Evolutionary conservation across 2,797 vertebrate genomes (phyloP).

Genomic region (Takifugu ocellatus): DNA sequence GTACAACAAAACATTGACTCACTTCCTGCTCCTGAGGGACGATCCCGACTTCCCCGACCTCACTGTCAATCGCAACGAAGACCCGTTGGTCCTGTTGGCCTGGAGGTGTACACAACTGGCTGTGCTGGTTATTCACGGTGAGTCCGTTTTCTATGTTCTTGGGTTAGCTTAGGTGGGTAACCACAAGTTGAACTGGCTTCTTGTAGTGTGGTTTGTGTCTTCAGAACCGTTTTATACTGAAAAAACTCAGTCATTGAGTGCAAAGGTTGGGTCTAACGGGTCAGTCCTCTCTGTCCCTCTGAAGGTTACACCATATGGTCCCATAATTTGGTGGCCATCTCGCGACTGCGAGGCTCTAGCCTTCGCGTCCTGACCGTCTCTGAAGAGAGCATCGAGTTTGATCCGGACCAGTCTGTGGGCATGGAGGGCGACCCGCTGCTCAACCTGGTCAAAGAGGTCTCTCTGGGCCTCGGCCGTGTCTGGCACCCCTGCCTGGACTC

Average conservation of each 20-base stretch:
- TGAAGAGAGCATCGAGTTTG: constrained; percentile 97
- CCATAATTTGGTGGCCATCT: constrained; percentile 97
- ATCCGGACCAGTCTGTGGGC: constrained; percentile 90
- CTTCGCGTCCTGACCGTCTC: constrained; percentile 91
- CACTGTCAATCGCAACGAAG: constrained; percentile 92
- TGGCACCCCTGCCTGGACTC: constrained; percentile 95
- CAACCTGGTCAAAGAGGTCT: constrained; percentile 96
- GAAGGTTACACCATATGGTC: constrained; percentile 97
- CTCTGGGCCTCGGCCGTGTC: constrained; percentile 87
- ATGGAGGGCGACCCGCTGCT: constrained; percentile 93
- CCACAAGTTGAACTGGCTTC: no score
- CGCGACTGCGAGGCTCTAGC: constrained; percentile 92
- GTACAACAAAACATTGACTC: constrained; percentile 95
- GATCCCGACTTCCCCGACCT: constrained; percentile 93
- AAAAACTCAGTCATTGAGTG: no score
- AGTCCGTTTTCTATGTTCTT: constrained; percentile 34
- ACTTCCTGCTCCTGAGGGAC: constrained; percentile 95
- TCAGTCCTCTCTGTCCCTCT: constrained; percentile 3
- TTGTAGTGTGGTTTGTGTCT: no score
- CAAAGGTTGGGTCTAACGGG: not conserved
- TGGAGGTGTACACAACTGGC: constrained; percentile 94
- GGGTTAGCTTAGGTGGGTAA: no score
- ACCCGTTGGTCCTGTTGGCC: constrained; percentile 91
- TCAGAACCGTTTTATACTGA: no score
- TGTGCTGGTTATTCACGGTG: constrained; percentile 93